These are phyloP conservation scores for Orchesella cincta DNA, from an alignment of 1,140 invertebrate genomes.

Conservation along the genomic window DNA sequence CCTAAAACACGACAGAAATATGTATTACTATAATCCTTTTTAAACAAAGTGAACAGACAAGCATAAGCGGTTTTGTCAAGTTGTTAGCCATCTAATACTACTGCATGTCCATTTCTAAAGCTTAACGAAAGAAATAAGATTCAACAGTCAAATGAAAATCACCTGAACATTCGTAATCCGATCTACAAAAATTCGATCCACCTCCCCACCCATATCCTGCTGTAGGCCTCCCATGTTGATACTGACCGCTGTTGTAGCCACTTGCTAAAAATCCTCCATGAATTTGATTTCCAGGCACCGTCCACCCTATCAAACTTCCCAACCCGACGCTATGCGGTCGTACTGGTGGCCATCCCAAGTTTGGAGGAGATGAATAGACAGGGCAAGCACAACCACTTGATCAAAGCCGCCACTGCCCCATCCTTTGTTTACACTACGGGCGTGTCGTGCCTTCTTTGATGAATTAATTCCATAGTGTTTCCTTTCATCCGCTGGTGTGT, in stretches of 20 bases:
- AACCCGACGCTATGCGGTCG: not conserved
- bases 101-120: not conserved
- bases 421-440: not conserved
- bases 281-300: not conserved
- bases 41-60: too few species aligned
- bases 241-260: not conserved
- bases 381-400: not conserved
- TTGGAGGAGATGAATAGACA: not conserved
- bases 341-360: not conserved
- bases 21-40: not conserved
- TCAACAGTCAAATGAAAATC: not conserved
- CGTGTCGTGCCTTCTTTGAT: not conserved
- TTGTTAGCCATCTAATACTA: too few species aligned
- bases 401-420: not conserved
- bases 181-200: not conserved
- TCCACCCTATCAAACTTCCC: slow-evolving; percentile 16
- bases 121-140: not conserved
- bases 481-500: not conserved
- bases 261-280: not conserved
- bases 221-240: too few species aligned
- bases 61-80: too few species aligned
- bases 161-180: slow-evolving; percentile 13
- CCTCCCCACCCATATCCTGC: not conserved
- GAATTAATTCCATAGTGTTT: slow-evolving; percentile 4
- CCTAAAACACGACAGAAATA: not conserved